Base-by-base conservation (phyloP, 2,113 vertebrate species). In the Vombatus ursinus region DNA sequence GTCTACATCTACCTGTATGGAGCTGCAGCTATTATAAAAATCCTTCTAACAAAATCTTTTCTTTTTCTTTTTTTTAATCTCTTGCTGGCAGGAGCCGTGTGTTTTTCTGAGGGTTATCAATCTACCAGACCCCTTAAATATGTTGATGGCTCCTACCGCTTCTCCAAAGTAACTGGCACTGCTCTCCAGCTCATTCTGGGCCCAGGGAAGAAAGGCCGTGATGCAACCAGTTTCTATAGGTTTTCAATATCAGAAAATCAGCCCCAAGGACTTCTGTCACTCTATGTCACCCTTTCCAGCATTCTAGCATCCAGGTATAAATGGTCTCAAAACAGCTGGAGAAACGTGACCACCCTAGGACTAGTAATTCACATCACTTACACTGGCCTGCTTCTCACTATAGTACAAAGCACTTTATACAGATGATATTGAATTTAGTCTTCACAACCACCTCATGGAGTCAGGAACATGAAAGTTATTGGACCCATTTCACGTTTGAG, bases 221-320 rank as follows among this genome's bases (percentile, higher is more conserved):
- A 93, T n/a, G 77, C 48, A 57, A 47, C 94, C 52, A 93, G 23
- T 89, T 28, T 2, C 37, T 93, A 51, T 77, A 44, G 92, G 52
- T 28, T 93, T 89, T 93, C 94, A 50, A 23, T 95, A 92, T 93
- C 95, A 95, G 90, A 92, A 97, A 96, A 94, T 95, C 53, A n/a
- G 22, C 93, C 52, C 16, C 28, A 95, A 89, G 23, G 89, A 90
- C 89, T 57, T 91, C 57, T 95, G 77, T 28, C 47, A 61, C 47
- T 11, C 77, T 44, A 12, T 28, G 61, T n/a, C 37, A 94, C 9
- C 84, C 50, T 61, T 95, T 61, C 89, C 84, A 91, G 49, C 5
- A 50, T 37, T 89, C 95, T 49, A 37, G 8, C 90, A 95, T 95
- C 53, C 94, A 51, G 84, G 89, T 95, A 97, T 61, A 91, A 22